Base-by-base conservation (phyloP, 2,888 invertebrate genomes). In the Lysandra coridon region DNA sequence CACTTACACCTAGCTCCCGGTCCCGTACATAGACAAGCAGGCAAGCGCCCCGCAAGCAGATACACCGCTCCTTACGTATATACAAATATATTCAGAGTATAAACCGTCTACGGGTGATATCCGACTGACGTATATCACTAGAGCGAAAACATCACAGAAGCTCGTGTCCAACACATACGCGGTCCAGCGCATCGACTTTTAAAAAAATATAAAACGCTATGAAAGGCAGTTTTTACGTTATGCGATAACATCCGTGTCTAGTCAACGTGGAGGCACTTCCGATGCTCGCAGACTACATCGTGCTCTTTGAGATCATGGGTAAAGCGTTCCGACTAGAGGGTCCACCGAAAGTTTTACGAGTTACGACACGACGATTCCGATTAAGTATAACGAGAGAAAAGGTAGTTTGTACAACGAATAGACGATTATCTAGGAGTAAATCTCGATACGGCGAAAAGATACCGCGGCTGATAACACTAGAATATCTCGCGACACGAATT, bases 141-240 rank as follows among this genome's bases (percentile, higher is more conserved):
- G 85, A 91, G 91, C 90, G 76, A 87, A 89, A 88, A 91, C 92
- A 92, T 91, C 92, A 91, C 93, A 92, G 90, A 92, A 93, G 93
- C 93, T 88, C 86, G 90, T 90, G 90, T 90, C 89, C 88, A 84
- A 89, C 89, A 89, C 89, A 86, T 86, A 83, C 86, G 86, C 88
- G 87, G 85, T 86, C 85, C 88, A 86, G 86, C 87, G 87, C 86
- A 85, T 84, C 86, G 83, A 78, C 89, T 81, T 85, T 90, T 90
- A 92, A 91, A 92, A 92, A 92, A 87, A 92, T 93, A 93, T 88
- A 92, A 93, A 93, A 92, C 89, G 90, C 91, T 92, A 91, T 88
- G 84, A 89, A 87, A 92, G 90, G 91, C 92, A 89, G 88, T 90
- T 90, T 86, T 86, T 86, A 86, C 87, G 76, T 88, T 87, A 88